Evolutionary conservation across 2,113 vertebrate species (phyloP), one percentile per base, ranked within the genome.

Genomic region (Zosterops borbonicus): DNA sequence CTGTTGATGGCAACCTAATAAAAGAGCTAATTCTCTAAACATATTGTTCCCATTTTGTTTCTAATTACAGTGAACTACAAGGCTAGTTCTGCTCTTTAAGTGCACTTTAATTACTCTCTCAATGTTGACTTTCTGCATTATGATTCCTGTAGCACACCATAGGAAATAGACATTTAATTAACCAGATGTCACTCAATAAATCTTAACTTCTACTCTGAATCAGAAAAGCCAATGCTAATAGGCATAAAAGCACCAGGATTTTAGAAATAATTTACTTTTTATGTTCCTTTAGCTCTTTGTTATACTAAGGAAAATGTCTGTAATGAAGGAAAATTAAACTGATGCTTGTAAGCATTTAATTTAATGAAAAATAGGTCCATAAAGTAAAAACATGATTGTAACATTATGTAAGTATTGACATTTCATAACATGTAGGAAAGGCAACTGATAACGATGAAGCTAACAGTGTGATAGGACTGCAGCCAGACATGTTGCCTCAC

Each of bases 81-180:
- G 95, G 96, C 97, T 98, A 96, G 87, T 94, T 95, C 64, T 97
- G 81, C 76, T 97, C 92, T 97, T 98, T 96, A 96, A 88, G 86
- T 96, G 90, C 58, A 93, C 94, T 97, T 97, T 97, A 97, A 97
- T 98, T 98, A 97, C 92, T 97, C 89, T 97, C 88, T 93, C 94
- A 96, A 31, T 97, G 94, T 97, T 97, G 94, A 97, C 94, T 98
- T 95, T 95, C 96, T 97, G 64, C 94, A 79, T 98, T 98, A 97
- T 94, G 96, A 97, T 96, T 90, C 83, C 69, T 97, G 97, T 94
- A 97, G 96, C 73, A 96, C 23, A 2, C 65, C 85, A 77, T 87
- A 97, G 94, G 94, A 98, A 97, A 96, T 65, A 98, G 96, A 97
- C 52, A 31, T 98, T 97, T 97, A 98, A 98, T 98, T 98, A 98